A percentile compares a stretch with the other conserved stretches of the same genome.
These are phyloP conservation scores for Drosophila neotestacea DNA, from an alignment of 2,888 invertebrate species.

Conservation along the genomic window DNA sequence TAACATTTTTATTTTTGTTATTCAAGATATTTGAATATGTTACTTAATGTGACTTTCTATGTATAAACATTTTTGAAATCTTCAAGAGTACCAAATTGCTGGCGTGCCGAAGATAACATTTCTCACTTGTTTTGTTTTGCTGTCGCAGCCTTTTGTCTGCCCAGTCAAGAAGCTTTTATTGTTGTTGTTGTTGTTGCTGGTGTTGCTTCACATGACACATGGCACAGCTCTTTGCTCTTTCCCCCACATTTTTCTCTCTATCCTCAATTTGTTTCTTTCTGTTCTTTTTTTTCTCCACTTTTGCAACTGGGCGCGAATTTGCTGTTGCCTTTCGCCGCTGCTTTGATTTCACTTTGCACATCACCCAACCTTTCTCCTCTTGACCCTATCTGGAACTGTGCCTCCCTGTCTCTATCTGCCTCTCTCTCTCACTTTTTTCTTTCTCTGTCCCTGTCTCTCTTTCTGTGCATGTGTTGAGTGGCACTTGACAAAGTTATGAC, in stretches of 20 bases:
- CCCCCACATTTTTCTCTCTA: neutral
- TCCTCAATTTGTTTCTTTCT: slow-evolving; percentile 4
- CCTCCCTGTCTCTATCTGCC: neutral
- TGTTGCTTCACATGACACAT: slow-evolving; percentile 43
- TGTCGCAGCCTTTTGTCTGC: slow-evolving; percentile 20
- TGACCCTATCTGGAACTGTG: neutral
- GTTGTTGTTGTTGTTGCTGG: slow-evolving; percentile 10
- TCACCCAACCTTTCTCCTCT: slow-evolving; percentile 9
- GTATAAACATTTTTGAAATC: too few relatives aligned
- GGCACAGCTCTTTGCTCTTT: slow-evolving; percentile 33
- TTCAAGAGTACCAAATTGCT: neutral
- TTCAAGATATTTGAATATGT: too few relatives aligned
- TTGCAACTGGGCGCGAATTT: slow-evolving; percentile 42
- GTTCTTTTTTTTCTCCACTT: neutral
- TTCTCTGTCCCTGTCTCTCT: neutral
- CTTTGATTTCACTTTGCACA: slow-evolving; percentile 60
- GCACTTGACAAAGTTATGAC: slow-evolving; percentile 55
- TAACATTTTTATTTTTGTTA: too few relatives aligned
- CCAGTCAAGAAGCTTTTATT: slow-evolving; percentile 21
- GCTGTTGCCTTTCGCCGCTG: slow-evolving; percentile 25
- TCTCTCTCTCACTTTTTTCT: neutral
- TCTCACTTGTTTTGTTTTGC: slow-evolving; percentile 3
- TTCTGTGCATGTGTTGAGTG: slow-evolving; percentile 51
- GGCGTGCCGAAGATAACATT: neutral
- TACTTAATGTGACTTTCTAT: too few relatives aligned